Percentiles rank a stretch among this genome's conserved stretches.
phyloP scores from a whole-genome alignment of 2,113 vertebrate genomes.

The Mormyrus lacerda region DNA sequence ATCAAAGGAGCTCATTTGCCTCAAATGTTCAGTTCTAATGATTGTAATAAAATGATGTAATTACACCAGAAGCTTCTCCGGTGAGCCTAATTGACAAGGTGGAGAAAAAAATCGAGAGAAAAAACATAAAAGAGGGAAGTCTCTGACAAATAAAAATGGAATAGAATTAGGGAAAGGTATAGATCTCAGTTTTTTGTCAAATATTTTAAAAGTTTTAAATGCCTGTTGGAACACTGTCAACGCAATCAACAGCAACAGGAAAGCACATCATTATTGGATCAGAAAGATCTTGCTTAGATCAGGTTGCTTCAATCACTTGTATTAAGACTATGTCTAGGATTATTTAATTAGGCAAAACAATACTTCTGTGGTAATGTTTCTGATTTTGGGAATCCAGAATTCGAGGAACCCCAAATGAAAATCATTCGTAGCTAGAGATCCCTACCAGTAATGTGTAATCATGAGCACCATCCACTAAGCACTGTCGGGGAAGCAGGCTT shows the following conservation, averaged over 20 bases:
- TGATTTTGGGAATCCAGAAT: not conserved
- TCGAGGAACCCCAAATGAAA: not conserved
- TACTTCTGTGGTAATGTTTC: not conserved
- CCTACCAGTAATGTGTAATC: not conserved
- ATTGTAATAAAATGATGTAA: not conserved
- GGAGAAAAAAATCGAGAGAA: not conserved
- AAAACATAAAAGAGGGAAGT: not conserved
- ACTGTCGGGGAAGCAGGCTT: not conserved
- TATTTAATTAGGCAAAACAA: not conserved
- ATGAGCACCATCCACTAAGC: not conserved
- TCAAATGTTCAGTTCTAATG: not conserved
- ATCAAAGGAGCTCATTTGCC: not conserved
- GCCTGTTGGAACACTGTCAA: not conserved
- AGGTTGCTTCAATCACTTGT: not conserved
- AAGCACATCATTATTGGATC: not conserved
- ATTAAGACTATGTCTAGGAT: not conserved
- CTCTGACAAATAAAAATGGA: not conserved
- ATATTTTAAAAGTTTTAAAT: not conserved
- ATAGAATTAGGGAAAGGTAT: not conserved
- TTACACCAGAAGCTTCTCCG: not conserved
- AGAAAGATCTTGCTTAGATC: not conserved
- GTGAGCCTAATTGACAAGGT: not conserved
- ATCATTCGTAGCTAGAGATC: not conserved
- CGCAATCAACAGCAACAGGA: not conserved
- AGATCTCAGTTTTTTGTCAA: not conserved